Conservation (phyloP, 2,797 vertebrate species). For the Sphenopsis melanotis region DNA sequence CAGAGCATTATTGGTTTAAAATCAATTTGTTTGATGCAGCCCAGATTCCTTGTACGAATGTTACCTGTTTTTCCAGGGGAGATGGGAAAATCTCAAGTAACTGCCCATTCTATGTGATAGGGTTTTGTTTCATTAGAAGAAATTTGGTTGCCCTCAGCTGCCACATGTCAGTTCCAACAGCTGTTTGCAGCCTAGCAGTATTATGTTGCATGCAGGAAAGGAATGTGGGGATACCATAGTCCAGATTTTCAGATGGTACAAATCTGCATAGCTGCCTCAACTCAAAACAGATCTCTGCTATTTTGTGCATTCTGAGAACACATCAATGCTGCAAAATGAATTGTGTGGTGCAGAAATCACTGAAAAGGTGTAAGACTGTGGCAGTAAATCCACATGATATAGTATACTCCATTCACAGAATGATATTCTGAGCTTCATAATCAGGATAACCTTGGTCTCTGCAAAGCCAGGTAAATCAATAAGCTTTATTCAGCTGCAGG, state of each 20-base stretch:
- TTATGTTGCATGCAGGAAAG: background rate
- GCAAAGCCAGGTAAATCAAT: background rate
- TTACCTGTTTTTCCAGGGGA: background rate
- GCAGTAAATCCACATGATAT: background rate
- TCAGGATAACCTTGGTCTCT: background rate
- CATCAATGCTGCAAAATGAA: background rate
- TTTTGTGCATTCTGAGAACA: background rate
- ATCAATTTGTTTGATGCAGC: background rate
- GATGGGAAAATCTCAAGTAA: background rate
- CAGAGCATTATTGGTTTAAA: background rate
- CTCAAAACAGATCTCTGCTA: background rate
- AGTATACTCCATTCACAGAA: background rate
- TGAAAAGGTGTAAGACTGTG: background rate
- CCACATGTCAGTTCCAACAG: background rate
- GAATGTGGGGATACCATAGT: background rate
- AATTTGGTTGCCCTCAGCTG: background rate
- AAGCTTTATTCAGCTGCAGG: background rate
- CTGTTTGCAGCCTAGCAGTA: slow-evolving; percentile 17
- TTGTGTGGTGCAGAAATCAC: background rate
- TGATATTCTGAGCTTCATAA: background rate
- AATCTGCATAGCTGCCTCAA: background rate
- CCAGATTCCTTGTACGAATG: background rate
- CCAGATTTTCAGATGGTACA: slow-evolving; percentile 25
- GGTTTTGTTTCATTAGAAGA: background rate
- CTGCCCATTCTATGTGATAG: background rate